Percentiles rank a stretch among this genome's conserved stretches.
Conservation (phyloP, 2,113 vertebrate species). For the Triplophysa tibetana region DNA sequence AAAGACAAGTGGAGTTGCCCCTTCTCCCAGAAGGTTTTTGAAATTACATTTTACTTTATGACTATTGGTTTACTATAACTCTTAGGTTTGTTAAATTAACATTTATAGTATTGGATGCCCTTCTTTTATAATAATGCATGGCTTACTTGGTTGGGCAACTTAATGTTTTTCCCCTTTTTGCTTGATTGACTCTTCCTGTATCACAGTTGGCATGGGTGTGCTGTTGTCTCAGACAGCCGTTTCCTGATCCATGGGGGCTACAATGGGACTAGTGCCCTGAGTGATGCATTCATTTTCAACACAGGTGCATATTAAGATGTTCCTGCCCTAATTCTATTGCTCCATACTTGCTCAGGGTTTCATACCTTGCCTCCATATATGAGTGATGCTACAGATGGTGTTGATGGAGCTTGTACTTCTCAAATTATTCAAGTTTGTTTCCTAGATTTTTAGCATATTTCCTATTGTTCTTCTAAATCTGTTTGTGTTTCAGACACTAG, state of each 20-base stretch:
- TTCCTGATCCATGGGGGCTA: conserved; percentile 75
- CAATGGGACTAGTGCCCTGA: conserved; percentile 70
- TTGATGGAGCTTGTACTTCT: no score
- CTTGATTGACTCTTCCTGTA: not conserved
- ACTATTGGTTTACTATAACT: not conserved
- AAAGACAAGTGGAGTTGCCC: conserved; percentile 67
- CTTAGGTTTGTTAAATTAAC: not conserved
- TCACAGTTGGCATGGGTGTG: conserved; percentile 72
- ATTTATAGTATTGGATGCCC: not conserved
- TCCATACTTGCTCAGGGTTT: no score
- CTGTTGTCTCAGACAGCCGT: conserved; percentile 66
- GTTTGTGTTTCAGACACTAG: conserved; percentile 66
- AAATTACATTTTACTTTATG: not conserved
- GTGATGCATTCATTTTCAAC: conserved; percentile 72
- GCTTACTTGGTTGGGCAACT: not conserved
- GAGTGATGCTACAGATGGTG: no score
- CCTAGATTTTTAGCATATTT: no score
- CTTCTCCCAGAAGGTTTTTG: conserved; percentile 77
- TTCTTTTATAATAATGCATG: not conserved
- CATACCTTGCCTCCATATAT: no score
- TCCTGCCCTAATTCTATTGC: no score
- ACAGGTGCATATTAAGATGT: conserved; percentile 57
- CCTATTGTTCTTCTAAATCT: not conserved
- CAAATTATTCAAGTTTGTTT: no score
- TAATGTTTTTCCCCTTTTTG: no score